phyloP scores from a whole-genome alignment of 2,797 vertebrate species.

The Thripadectes ignobilis region DNA sequence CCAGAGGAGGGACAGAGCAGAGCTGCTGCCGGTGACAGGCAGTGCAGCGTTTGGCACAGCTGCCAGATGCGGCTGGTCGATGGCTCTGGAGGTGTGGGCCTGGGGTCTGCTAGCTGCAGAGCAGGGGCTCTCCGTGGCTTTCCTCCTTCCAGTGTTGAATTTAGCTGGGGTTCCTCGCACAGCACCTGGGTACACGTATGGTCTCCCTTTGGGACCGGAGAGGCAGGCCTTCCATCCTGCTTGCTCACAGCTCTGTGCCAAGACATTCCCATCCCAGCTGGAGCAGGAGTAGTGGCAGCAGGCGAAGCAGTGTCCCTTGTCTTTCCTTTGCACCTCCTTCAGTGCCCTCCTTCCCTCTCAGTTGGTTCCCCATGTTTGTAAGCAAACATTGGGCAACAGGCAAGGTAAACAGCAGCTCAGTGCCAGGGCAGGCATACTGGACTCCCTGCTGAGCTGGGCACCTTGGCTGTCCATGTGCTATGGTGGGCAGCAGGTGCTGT shows the following conservation, averaged over 20 bases:
- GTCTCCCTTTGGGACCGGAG: neutral
- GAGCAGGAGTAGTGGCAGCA: accelerated
- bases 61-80: neutral
- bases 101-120: neutral
- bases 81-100: neutral
- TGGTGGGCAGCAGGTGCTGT: neutral
- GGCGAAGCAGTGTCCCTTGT: neutral
- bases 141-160: neutral
- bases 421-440: accelerated
- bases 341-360: neutral
- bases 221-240: neutral
- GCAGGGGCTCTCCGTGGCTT: neutral
- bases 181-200: neutral
- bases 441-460: accelerated
- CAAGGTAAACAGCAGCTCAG: neutral
- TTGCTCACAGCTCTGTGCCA: neutral
- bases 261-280: accelerated
- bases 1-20: constrained; percentile 17
- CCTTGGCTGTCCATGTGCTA: accelerated
- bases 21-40: neutral
- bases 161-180: accelerated
- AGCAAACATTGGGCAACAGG: constrained; percentile 31
- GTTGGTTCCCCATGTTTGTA: neutral
- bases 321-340: neutral
- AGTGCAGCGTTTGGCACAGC: accelerated